Conservation (phyloP, 1,140 invertebrate species). For the Bombyx mandarina region DNA sequence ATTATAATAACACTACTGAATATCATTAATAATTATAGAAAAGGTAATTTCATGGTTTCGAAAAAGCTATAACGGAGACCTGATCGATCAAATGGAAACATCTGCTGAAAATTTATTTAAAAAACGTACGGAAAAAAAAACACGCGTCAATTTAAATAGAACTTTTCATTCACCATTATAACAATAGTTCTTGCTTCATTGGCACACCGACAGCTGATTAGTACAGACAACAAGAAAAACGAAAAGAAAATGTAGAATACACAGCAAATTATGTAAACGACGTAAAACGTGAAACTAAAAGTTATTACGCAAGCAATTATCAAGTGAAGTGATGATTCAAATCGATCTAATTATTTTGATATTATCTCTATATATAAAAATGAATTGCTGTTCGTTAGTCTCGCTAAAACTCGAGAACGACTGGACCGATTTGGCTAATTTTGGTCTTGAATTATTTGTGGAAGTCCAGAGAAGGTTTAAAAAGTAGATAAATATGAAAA, state of each 20-base stretch:
- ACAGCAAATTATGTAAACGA: neutral
- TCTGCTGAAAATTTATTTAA: conserved; percentile 66
- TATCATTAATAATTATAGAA: neutral
- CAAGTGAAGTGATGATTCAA: no score
- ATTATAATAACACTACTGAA: no score
- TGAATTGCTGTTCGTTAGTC: no score
- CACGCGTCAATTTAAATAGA: conserved; percentile 60
- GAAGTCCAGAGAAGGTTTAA: no score
- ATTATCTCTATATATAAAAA: no score
- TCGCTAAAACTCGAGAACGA: no score
- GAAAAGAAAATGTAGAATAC: conserved; percentile 1
- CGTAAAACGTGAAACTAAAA: no score
- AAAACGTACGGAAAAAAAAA: conserved; percentile 54
- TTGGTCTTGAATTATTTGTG: no score
- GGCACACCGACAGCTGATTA: conserved; percentile 65
- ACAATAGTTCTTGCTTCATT: conserved; percentile 67
- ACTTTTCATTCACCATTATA: conserved; percentile 66
- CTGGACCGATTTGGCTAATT: no score
- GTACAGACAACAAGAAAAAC: conserved; percentile 34
- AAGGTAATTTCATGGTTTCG: conserved; percentile 53
- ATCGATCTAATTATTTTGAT: no score
- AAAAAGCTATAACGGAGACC: conserved; percentile 28
- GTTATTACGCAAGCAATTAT: no score
- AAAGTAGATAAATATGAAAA: no score
- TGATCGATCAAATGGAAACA: conserved; percentile 58